Evolutionary conservation across 2,888 invertebrate species (phyloP), one percentile per base, ranked within the genome.

Genomic region (Allygus modestus): DNA sequence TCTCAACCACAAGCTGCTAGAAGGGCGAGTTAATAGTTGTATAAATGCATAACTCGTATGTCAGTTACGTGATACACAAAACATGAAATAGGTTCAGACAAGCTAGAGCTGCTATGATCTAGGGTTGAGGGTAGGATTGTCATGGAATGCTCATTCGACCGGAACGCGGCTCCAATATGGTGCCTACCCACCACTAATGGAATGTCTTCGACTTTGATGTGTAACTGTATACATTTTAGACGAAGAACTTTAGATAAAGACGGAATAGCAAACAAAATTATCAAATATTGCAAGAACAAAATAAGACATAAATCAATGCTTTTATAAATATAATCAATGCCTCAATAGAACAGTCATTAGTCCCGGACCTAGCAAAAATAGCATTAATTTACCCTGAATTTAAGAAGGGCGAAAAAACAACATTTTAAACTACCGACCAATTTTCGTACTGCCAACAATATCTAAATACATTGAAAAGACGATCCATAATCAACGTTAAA

Each of bases 161-260:
- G 71, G 71, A 71, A 71, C 71, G 71, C 41, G 20, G 71, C 5
- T 41, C 41, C 71, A 71, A 71, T 71, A 46, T 46, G 46, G 46
- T 12, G 46, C 17, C 46, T 17, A 46, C 46, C 46, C 46, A 15
- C 46, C 17, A 2, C 46, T 17, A 46, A 7, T 17, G 46, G 46
- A 46, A 46, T 46, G 46, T 46, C 46, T 46, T 46, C 46, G 17
- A 46, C 46, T 46, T 7, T 9, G 46, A 1, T 7, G 12, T 46
- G 46, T 46, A 4, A 46, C 46, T 46, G 17, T 46, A 46, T 1
- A 46, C 12, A 46, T 37, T n/a, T n/a, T n/a, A n/a, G n/a, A n/a
- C n/a, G n/a, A n/a, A n/a, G n/a, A n/a, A n/a, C n/a, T n/a, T n/a
- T n/a, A n/a, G n/a, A n/a, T n/a, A n/a, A n/a, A n/a, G 54, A 54